These are phyloP conservation scores for Quadroppia sp. DNA, from an alignment of 2,888 invertebrate species.

Conservation along the genomic window DNA sequence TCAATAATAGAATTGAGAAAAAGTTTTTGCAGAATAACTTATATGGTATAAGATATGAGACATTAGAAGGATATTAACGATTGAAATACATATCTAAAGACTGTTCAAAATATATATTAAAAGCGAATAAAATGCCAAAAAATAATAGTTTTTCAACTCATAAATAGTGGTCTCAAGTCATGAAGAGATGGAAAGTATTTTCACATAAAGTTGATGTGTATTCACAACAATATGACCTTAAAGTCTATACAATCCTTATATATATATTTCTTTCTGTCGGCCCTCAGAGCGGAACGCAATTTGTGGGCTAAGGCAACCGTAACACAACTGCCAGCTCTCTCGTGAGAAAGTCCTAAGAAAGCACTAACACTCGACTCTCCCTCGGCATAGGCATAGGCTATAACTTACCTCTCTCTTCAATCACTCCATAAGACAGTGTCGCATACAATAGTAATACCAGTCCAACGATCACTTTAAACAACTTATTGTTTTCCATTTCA, in stretches of 20 bases:
- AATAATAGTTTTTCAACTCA: conserved; percentile 7
- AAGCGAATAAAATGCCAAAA: conserved; percentile 15
- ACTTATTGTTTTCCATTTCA: conserved; percentile 21
- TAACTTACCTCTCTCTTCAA: conserved; percentile 35
- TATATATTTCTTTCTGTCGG: conserved; percentile 27
- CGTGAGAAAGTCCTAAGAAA: conserved; percentile 33
- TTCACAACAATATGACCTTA: conserved; percentile 26
- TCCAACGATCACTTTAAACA: not conserved
- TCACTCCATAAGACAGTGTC: conserved; percentile 17
- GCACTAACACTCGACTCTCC: not conserved
- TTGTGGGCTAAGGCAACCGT: conserved; percentile 27
- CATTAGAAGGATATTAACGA: not conserved
- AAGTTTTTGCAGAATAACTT: not conserved
- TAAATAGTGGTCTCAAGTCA: conserved; percentile 16
- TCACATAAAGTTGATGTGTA: conserved; percentile 24
- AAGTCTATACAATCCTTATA: conserved; percentile 4
- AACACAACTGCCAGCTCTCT: conserved; percentile 12
- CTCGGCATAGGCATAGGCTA: not conserved
- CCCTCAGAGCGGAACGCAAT: conserved; percentile 28
- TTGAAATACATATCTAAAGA: not conserved
- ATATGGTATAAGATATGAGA: not conserved
- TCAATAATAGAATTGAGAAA: too few species aligned
- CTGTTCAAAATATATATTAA: not conserved
- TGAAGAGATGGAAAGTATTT: conserved; percentile 27
- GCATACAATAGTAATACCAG: conserved; percentile 7